Conservation (phyloP, 2,888 invertebrate genomes). For the Diaphora mendica region DNA sequence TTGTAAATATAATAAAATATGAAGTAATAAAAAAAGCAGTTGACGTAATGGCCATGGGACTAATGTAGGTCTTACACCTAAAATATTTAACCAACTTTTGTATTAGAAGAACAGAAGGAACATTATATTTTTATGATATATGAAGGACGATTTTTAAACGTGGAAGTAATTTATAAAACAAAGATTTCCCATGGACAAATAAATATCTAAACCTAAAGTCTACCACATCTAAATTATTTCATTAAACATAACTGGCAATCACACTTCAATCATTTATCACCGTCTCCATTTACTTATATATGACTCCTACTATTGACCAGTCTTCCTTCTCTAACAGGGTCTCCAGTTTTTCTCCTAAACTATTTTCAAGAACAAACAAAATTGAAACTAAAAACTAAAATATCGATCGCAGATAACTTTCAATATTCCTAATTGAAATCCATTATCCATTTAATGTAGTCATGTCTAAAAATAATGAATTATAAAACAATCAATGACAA, state of each 20-base stretch:
- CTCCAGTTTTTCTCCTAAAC: neutral
- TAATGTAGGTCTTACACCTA: no score
- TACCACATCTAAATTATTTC: neutral
- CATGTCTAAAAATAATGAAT: conserved; percentile 17
- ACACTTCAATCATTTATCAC: neutral
- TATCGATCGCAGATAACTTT: neutral
- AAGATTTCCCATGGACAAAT: neutral
- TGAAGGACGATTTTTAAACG: neutral
- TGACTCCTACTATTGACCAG: no score
- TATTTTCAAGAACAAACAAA: neutral
- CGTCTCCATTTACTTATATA: neutral
- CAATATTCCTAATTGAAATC: conserved; percentile 9
- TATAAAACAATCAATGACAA: conserved; percentile 32
- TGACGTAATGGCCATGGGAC: no score
- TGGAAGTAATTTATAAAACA: neutral
- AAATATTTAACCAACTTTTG: no score
- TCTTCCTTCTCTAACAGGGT: neutral
- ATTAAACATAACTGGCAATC: neutral
- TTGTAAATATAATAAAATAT: no score
- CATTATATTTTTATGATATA: neutral
- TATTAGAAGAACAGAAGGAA: no score
- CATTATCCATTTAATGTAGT: neutral
- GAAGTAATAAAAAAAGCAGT: no score
- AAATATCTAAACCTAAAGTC: neutral
- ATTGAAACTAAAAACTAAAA: no score